phyloP scores from a whole-genome alignment of 2,113 vertebrate species.

The Elephas maximus region DNA sequence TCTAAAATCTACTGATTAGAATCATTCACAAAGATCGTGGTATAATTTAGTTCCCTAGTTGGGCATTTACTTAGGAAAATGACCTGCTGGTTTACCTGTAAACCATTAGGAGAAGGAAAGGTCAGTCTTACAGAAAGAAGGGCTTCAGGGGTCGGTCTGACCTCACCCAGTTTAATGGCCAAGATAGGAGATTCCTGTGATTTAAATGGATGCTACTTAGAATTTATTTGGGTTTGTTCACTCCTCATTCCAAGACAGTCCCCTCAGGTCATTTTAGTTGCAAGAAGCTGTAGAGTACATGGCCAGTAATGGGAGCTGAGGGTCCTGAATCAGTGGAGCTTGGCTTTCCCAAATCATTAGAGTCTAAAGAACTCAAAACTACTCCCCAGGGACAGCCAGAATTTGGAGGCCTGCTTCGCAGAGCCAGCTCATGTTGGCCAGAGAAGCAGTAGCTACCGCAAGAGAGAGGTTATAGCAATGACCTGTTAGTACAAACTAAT shows the following conservation, averaged over 20 bases:
- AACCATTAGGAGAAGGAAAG: rapidly evolving
- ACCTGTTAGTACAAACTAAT: neutral
- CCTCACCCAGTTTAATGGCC: neutral
- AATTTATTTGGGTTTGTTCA: neutral
- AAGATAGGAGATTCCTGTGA: neutral
- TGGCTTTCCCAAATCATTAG: neutral
- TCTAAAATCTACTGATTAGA: neutral
- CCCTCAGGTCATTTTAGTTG: too few species aligned
- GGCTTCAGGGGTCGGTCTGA: neutral
- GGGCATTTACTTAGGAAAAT: neutral
- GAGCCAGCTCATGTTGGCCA: neutral
- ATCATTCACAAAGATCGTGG: neutral
- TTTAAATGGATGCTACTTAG: neutral
- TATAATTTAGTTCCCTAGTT: neutral
- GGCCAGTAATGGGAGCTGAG: neutral
- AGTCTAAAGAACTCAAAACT: neutral
- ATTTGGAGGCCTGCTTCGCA: neutral
- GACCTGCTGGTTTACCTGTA: neutral
- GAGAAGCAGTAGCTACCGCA: neutral
- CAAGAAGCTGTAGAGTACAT: neutral
- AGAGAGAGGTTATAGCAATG: neutral
- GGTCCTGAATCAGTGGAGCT: neutral
- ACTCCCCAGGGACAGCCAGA: neutral
- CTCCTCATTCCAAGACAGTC: neutral
- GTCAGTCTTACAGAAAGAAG: neutral